Percentiles rank a stretch among this genome's conserved stretches.
Conservation (phyloP, 2,113 vertebrate genomes). For the Pangasianodon gigas region DNA sequence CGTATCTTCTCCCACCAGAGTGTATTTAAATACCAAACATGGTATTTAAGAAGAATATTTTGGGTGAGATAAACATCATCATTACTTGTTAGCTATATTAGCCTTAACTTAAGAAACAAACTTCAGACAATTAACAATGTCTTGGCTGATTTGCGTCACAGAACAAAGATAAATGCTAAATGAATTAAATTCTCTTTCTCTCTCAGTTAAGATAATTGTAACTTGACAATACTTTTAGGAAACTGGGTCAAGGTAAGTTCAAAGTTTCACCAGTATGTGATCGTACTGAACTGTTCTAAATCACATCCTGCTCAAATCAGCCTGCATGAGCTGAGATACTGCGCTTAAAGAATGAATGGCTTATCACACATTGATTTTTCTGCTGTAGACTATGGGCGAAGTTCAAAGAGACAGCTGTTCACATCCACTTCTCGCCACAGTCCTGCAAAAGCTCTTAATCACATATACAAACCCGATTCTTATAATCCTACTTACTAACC, state of each 20-base stretch:
- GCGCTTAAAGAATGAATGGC: background rate
- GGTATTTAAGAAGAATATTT: too few species aligned
- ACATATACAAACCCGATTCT: background rate
- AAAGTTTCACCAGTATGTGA: background rate
- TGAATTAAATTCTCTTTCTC: background rate
- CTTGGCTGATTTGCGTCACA: background rate
- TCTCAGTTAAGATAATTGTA: background rate
- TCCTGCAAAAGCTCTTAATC: background rate
- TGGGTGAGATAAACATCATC: too few species aligned
- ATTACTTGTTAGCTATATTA: background rate
- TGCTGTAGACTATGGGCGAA: background rate
- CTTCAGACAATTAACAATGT: background rate
- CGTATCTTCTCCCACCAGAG: too few species aligned
- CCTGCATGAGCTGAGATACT: background rate
- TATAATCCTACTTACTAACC: background rate
- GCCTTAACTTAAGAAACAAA: background rate
- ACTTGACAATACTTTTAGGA: background rate
- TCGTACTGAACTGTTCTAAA: background rate
- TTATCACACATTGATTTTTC: conserved; percentile 8
- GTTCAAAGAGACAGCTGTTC: background rate
- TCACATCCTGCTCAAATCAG: background rate
- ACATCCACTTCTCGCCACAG: too few species aligned
- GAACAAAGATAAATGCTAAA: background rate
- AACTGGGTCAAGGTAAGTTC: background rate
- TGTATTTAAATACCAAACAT: too few species aligned